Evolutionary conservation across 2,797 vertebrate species (phyloP).

Genomic region (Micromesistius poutassou): DNA sequence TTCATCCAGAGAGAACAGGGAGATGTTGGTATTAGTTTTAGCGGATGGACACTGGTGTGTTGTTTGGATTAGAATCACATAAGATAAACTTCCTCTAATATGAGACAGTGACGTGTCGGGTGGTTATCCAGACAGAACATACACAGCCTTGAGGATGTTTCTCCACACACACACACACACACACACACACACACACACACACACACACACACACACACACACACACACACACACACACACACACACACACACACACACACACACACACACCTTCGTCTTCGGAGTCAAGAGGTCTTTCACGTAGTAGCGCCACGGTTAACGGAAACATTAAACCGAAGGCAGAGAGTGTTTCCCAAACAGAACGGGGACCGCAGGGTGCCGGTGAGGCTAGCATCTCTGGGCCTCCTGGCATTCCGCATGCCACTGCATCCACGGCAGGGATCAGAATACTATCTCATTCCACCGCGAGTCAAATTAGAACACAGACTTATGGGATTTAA

Average conservation of each 20-base stretch:
- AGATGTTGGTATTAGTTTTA: not conserved
- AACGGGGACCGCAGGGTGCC: slow-evolving; percentile 27
- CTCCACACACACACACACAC: slow-evolving; percentile 2
- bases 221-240: not conserved
- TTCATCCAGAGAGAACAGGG: not conserved
- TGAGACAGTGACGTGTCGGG: not conserved
- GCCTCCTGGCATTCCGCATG: slow-evolving; percentile 31
- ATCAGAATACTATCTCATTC: slow-evolving; percentile 34
- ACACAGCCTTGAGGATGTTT: not conserved
- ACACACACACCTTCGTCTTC: not conserved
- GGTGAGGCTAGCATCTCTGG: slow-evolving; percentile 34
- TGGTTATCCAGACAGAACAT: not conserved
- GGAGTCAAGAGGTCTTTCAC: not conserved
- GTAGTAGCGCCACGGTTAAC: not conserved
- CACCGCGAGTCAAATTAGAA: slow-evolving; percentile 28
- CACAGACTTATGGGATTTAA: slow-evolving; percentile 30
- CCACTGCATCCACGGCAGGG: slow-evolving; percentile 27
- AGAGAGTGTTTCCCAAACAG: slow-evolving; percentile 29
- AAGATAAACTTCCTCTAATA: not conserved
- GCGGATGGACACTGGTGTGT: not conserved
- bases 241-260: not conserved
- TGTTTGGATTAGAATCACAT: not conserved
- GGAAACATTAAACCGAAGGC: slow-evolving; percentile 19
- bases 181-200: not conserved
- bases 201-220: not conserved